Evolutionary conservation across 2,797 vertebrate species (phyloP).

Genomic region (Phoebastria nigripes): DNA sequence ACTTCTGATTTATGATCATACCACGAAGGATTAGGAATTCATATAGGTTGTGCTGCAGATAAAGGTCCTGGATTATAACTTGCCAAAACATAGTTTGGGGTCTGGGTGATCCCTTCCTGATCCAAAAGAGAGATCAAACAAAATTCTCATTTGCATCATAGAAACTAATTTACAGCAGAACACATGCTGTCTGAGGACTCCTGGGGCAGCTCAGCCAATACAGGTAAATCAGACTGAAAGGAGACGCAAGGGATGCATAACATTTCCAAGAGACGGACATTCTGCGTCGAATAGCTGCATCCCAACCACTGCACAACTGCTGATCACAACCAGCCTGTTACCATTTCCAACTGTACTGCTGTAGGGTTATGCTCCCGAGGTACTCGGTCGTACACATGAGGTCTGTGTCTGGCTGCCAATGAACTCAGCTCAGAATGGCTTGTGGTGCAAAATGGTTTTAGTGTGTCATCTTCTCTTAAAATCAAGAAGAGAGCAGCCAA

Average conservation of each 20-base stretch:
- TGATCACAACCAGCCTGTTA: background rate
- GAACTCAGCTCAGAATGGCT: background rate
- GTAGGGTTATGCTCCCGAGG: rapidly evolving
- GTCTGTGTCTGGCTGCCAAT: background rate
- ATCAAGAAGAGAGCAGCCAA: background rate
- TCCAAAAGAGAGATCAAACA: background rate
- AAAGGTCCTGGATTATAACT: background rate
- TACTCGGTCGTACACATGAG: too few relatives aligned
- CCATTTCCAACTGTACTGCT: background rate
- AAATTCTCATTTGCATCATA: background rate
- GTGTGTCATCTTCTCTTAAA: background rate
- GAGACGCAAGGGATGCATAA: rapidly evolving
- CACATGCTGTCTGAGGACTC: background rate
- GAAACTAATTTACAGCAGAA: background rate
- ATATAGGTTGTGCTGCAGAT: background rate
- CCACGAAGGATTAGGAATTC: background rate
- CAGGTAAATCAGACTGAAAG: background rate
- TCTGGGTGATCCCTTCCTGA: background rate
- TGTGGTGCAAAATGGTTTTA: background rate
- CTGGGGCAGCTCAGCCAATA: background rate
- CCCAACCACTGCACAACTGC: rapidly evolving
- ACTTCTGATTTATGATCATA: background rate
- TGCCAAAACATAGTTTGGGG: background rate
- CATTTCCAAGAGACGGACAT: background rate
- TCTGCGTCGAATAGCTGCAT: background rate